Percentiles rank a stretch among this genome's conserved stretches.
Conservation (phyloP, 2,888 invertebrate species). For the Eristalis arbustorum region DNA sequence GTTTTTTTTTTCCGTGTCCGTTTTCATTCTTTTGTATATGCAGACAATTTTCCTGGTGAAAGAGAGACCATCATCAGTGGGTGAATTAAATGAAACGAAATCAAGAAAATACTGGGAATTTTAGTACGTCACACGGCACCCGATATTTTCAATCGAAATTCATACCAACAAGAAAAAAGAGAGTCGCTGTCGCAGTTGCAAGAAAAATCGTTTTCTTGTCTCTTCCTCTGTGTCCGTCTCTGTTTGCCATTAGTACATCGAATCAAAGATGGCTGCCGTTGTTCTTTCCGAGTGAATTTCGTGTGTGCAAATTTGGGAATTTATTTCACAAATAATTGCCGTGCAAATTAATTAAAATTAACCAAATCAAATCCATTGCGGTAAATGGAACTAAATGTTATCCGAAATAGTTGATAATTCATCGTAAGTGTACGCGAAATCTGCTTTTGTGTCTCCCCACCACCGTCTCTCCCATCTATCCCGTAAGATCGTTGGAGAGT, state of each 20-base stretch:
- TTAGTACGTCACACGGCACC: constrained; percentile 23
- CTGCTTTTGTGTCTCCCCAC: constrained; percentile 6
- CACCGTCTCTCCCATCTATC: background rate
- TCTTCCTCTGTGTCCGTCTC: constrained; percentile 41
- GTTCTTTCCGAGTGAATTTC: constrained; percentile 66
- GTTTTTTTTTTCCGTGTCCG: background rate
- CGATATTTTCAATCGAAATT: background rate
- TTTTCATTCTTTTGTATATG: background rate
- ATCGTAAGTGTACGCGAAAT: constrained; percentile 48
- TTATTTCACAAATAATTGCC: constrained; percentile 61
- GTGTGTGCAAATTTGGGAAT: constrained; percentile 70
- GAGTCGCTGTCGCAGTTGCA: background rate
- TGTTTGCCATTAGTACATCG: constrained; percentile 60
- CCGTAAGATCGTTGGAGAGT: constrained; percentile 9
- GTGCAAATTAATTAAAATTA: constrained; percentile 55
- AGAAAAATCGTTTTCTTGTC: constrained; percentile 2
- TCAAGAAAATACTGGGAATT: constrained; percentile 50
- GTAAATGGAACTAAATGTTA: constrained; percentile 59
- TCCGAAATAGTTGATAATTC: constrained; percentile 38
- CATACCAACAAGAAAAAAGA: background rate
- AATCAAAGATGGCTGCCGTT: constrained; percentile 70
- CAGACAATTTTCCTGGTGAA: constrained; percentile 38
- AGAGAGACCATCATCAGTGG: constrained; percentile 37
- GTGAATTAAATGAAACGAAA: background rate
- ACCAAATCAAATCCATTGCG: constrained; percentile 63